phyloP scores from a whole-genome alignment of 2,888 invertebrate genomes.

The Acrobasis suavella region DNA sequence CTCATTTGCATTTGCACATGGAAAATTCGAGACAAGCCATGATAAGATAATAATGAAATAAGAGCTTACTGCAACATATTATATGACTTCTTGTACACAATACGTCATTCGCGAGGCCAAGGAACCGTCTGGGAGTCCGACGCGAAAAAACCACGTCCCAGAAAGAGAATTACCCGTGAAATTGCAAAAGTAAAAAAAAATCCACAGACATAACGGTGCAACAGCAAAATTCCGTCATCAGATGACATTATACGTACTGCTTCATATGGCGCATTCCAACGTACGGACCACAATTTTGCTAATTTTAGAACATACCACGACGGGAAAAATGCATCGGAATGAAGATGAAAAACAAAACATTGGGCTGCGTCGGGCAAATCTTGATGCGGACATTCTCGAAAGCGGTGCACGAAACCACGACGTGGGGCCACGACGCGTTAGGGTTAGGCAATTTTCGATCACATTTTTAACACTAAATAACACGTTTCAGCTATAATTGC shows the following conservation, averaged over 20 bases:
- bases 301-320: slow-evolving; percentile 79
- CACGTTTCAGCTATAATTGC: slow-evolving; percentile 72
- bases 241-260: slow-evolving; percentile 47
- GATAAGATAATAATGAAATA: slow-evolving; percentile 19
- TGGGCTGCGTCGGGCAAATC: slow-evolving; percentile 61
- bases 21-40: slow-evolving; percentile 13
- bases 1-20: slow-evolving; percentile 15
- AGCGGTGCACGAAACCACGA: slow-evolving; percentile 71
- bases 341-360: slow-evolving; percentile 78
- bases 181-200: slow-evolving; percentile 30
- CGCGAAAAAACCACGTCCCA: slow-evolving; percentile 21
- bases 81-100: slow-evolving; percentile 3
- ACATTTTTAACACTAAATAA: slow-evolving; percentile 75
- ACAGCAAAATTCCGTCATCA: slow-evolving; percentile 36
- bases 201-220: slow-evolving; percentile 30
- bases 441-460: slow-evolving; percentile 78
- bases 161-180: slow-evolving; percentile 28
- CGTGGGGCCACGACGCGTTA: slow-evolving; percentile 82
- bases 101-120: slow-evolving; percentile 13
- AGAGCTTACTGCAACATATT: slow-evolving; percentile 1
- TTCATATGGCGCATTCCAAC: slow-evolving; percentile 57
- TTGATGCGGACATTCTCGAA: slow-evolving; percentile 76
- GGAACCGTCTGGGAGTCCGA: neutral
- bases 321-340: slow-evolving; percentile 75
- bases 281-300: slow-evolving; percentile 71